Base-by-base conservation (phyloP, 2,888 invertebrate genomes). In the Leptinotarsa rubiginosa region DNA sequence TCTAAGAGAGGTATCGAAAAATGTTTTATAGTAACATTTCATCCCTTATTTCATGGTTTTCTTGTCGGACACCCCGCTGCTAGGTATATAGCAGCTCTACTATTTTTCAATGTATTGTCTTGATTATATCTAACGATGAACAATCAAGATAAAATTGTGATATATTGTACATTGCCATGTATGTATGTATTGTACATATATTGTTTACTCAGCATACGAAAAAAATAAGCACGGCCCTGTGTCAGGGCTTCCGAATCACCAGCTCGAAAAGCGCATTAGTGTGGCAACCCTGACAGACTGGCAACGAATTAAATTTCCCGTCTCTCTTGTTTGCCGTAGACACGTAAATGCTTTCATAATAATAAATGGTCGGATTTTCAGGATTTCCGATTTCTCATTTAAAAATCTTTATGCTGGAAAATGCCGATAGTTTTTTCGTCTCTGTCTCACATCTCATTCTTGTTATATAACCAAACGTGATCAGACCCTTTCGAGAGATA, bases 351-450 rank as follows among this genome's bases (percentile, higher is more conserved):
- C 78, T 79, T 76, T 78, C 77, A 75, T 79, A 79, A 80, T 80
- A 79, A 79, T 79, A 81, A 78, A 79, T 79, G 76, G 79, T 76
- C 65, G 78, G 79, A 77, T 81, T 80, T 79, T 78, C 77, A 75
- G 70, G 74, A 75, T 76, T 80, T 77, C 75, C 75, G 69, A 75
- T 80, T 77, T 76, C 72, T 75, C 74, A 79, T 80, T 76, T 77
- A 75, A 75, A 78, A 76, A 71, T 76, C 77, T 72, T 73, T 76
- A 76, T 77, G 79, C 76, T 73, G 75, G 78, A 73, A 78, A 78
- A 77, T 73, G 62, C 65, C 70, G 72, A 59, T 69, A 47, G 69
- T 41, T 18, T 41, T 7, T 56, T 20, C 41, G n/a, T 62, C 62
- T 41, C 62, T n/a, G 62, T 62, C 62, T 62, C n/a, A 31, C 31